A percentile compares a stretch with the other conserved stretches of the same genome.
Evolutionary conservation across 2,888 invertebrate species (phyloP).

Genomic region (Catocala fraxini): DNA sequence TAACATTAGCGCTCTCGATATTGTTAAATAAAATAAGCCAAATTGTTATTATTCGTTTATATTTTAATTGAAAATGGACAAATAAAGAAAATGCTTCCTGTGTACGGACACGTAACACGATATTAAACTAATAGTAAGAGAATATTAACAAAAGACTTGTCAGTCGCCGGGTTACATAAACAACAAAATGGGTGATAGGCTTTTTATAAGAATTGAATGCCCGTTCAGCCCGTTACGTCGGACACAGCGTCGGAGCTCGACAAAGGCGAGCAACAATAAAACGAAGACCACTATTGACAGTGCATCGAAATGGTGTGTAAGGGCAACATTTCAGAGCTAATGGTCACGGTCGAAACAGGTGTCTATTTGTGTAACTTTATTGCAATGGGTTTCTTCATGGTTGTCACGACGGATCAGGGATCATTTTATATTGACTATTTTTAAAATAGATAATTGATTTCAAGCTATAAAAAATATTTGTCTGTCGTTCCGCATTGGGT

Average conservation of each 20-base stretch:
- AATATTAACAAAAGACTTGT: conserved; percentile 45
- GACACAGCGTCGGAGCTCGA: conserved; percentile 10
- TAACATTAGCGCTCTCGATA: conserved; percentile 56
- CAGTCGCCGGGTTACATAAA: conserved; percentile 53
- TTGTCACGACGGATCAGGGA: conserved; percentile 49
- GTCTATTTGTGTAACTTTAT: conserved; percentile 48
- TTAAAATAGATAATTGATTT: conserved; percentile 45
- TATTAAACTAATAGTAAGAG: conserved; percentile 35
- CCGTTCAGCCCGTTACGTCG: not conserved
- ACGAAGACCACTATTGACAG: conserved; percentile 3
- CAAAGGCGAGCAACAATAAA: conserved; percentile 12
- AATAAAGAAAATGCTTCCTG: conserved; percentile 61
- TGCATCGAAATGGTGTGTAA: conserved; percentile 28
- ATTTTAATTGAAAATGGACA: conserved; percentile 51
- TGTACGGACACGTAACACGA: conserved; percentile 48
- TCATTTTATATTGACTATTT: conserved; percentile 28
- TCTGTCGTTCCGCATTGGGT: conserved; percentile 13
- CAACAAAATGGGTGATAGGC: conserved; percentile 45
- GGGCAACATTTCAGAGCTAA: conserved; percentile 30
- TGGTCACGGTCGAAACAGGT: conserved; percentile 43
- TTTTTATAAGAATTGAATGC: conserved; percentile 22
- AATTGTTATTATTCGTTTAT: conserved; percentile 48
- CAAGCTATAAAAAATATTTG: conserved; percentile 15
- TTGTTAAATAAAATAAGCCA: conserved; percentile 37
- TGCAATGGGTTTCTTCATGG: conserved; percentile 43